Evolutionary conservation across 1,140 invertebrate species (phyloP), one percentile per base, ranked within the genome.

Genomic region (Aculops lycopersici): DNA sequence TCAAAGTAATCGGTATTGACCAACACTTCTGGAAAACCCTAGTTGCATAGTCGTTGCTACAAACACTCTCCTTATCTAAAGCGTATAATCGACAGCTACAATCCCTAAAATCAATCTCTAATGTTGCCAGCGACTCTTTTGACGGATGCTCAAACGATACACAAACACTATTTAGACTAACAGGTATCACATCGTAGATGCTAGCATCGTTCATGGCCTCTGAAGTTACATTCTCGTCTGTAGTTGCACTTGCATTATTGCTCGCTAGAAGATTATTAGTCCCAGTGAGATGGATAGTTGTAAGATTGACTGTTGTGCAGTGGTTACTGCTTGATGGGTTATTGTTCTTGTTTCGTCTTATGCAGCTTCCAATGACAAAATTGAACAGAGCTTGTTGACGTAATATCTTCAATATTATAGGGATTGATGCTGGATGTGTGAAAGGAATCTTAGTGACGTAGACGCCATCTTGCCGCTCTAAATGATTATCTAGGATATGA

Each of bases 331-430:
- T 37, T 19, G n/a, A n/a, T n/a, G n/a, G n/a, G n/a, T n/a, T n/a
- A n/a, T n/a, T 17, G 17, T 20, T 42, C 40, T 46, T 8, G 24
- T 17, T 47, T 2, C 72, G 65, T 35, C 83, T 60, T 18, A 94
- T 72, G 57, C 80, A 86, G 52, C 76, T 83, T 12, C 68, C 62
- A 37, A 92, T 64, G 3, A 90, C 62, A 3, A 74, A 69, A 57
- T 88, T 92, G 55, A 90, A 90, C 1, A 86, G 61, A 3, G 78
- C 71, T 58, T 92, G 83, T 51, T 86, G 78, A 15, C 84, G 60
- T 2, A 94, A 62, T 45, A 68, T 68, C 18, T 69, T 66, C 5
- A 94, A 63, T 42, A 94, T 75, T 49, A 72, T 68, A 14, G 80
- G 71, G n/a, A 92, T 78, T 52, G 86, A 76, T 4, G 72, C 72